These are phyloP conservation scores for Epinephelus lanceolatus DNA, from an alignment of 2,113 vertebrate genomes.

Conservation along the genomic window DNA sequence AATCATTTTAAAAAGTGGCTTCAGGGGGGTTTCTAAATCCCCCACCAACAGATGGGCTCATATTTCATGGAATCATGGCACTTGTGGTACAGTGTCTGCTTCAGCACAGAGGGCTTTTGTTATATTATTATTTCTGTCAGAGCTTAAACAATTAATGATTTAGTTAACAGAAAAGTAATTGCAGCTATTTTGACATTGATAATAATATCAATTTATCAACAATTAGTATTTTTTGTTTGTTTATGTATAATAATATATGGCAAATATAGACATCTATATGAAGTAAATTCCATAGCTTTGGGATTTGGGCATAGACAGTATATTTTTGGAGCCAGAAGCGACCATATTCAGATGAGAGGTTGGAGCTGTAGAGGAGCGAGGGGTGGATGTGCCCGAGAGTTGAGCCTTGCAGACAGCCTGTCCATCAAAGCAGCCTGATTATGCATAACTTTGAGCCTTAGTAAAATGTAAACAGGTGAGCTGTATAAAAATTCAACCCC, in stretches of 20 bases:
- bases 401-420: too few species aligned
- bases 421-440: too few species aligned
- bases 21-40: slow-evolving; percentile 56
- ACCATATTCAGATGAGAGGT: too few species aligned
- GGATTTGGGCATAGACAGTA: not conserved
- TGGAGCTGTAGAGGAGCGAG: too few species aligned
- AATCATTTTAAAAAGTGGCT: slow-evolving; percentile 62
- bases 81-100: slow-evolving; percentile 32
- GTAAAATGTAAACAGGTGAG: too few species aligned
- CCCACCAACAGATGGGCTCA: slow-evolving; percentile 59
- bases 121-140: not conserved
- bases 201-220: too few species aligned
- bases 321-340: too few species aligned
- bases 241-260: not conserved
- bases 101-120: not conserved
- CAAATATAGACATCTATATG: not conserved
- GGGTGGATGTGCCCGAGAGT: too few species aligned
- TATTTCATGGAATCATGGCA: slow-evolving; percentile 54
- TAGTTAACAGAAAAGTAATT: not conserved
- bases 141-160: not conserved
- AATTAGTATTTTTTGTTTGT: not conserved
- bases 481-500: too few species aligned
- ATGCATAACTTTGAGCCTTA: too few species aligned
- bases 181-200: not conserved
- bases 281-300: not conserved